A percentile compares a stretch with the other conserved stretches of the same genome.
These are phyloP conservation scores for Novumbra hubbsi DNA, from an alignment of 2,797 vertebrate genomes.

Conservation along the genomic window DNA sequence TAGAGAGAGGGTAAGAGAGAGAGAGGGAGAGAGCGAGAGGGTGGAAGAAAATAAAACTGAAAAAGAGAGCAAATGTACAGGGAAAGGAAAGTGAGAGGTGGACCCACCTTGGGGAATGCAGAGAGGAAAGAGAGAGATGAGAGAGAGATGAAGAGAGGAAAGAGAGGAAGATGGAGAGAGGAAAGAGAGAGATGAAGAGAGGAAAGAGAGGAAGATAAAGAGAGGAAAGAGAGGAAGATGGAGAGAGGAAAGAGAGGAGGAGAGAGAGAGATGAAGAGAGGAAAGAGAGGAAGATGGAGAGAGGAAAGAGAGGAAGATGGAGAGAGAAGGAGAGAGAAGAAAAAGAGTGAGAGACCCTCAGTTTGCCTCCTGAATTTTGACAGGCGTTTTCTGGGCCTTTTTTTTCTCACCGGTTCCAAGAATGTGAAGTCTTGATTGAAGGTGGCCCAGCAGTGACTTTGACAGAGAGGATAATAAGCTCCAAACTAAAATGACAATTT, in stretches of 20 bases:
- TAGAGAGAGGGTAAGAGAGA: slow-evolving; percentile 1
- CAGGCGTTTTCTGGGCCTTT: too few relatives aligned
- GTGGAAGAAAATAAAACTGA: too few relatives aligned
- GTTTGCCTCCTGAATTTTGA: too few relatives aligned
- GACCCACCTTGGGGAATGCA: too few relatives aligned
- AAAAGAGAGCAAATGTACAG: too few relatives aligned
- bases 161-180: too few relatives aligned
- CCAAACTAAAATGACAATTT: too few relatives aligned
- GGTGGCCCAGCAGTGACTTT: background rate
- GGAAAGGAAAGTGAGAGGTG: too few relatives aligned
- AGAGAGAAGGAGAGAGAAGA: background rate
- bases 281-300: background rate
- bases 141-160: background rate
- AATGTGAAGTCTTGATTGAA: background rate
- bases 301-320: background rate
- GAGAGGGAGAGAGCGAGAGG: background rate
- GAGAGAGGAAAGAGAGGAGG: too few relatives aligned
- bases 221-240: background rate
- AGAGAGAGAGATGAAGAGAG: background rate
- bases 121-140: background rate
- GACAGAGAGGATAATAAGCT: too few relatives aligned
- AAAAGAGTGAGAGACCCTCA: background rate
- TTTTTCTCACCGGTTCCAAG: too few relatives aligned
- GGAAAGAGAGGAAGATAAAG: background rate
- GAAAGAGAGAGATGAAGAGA: background rate